Base-by-base conservation (phyloP, 2,888 invertebrate species). In the Nasonovia ribisnigri region DNA sequence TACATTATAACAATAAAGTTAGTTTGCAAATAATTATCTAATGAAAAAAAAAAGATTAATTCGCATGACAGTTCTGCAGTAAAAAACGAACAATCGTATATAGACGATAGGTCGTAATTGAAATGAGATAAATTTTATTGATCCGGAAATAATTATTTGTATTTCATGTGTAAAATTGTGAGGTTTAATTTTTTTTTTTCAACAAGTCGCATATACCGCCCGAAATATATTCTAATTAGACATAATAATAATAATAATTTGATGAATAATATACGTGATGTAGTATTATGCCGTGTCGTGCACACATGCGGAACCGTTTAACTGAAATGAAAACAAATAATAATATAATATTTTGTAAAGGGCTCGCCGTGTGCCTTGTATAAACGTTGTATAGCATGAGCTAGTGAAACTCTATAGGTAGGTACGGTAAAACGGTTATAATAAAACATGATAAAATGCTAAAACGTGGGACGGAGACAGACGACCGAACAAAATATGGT, bases 281-380 rank as follows among this genome's bases (percentile, higher is more conserved):
- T 77, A 36, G 48, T 48, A 57, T 42, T 42, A 48, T 48, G 36
- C 60, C 84, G 13, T 36, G 84, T n/a, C 54, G 43, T 60, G 84
- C 91, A 86, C 91, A 91, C 91, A 57, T 91, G 91, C 91, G 91
- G 84, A 84, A 91, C 57, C 48, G 84, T 91, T 84, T 54, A 84
- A 90, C 90, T 26, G 91, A 86, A 87, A 43, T 91, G 36, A 46
- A 90, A 84, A 43, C 43, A n/a, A 84, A 91, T 51, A 91, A 54
- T 54, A 54, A 20, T 24, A 54, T 54, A 20, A 54, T 54, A 54
- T 54, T 54, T 36, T 77, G 77, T 77, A 77, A 77, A 77, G 36
- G 77, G 36, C 77, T 77, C 20, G 8, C 36, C 77, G 36, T 77
- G 77, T 36, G 77, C 1, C 57, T 13, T 4, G 36, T 42, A 36